Evolutionary conservation across 2,888 invertebrate genomes (phyloP), one percentile per base, ranked within the genome.

Genomic region (Orthosia cruda): DNA sequence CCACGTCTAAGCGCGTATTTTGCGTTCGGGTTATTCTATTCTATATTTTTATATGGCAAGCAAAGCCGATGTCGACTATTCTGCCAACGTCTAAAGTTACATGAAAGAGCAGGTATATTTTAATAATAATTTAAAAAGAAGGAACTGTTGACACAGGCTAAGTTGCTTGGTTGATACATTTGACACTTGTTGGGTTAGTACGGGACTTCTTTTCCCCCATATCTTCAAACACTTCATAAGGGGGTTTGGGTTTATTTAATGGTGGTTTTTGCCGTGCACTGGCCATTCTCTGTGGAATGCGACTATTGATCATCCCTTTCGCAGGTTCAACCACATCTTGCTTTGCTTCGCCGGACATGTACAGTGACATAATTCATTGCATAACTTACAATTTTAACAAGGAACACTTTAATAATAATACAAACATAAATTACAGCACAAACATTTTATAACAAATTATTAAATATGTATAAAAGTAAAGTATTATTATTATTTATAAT

Each of bases 201-300:
- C n/a, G n/a, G n/a, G n/a, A n/a, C 61, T 61, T 61, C 61, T 61
- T 61, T n/a, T 59, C 59, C 13, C 15, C 61, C 9, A 61, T 11
- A 20, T 45, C 61, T 16, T n/a, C 54, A 40, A 49, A 55, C 58
- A 77, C 20, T 77, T 92, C 92, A 16, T 74, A 64, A 71, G 75
- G 54, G 4, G 80, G 66, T 85, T 89, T 92, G 11, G 87, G 67
- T 78, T 84, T 91, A 58, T 52, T 77, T 50, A 74, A 23, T 3
- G 83, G 69, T 55, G 74, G 71, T 77, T 78, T 89, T 54, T 76
- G 84, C 45, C 91, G 90, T 13, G 81, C 88, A 16, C 83, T 64
- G 11, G 89, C 83, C 52, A 93, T 70, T 62, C 93, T 91, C 75
- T 93, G 93, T 9, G 95, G 95, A 52, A 95, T 95, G 20, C 93